Evolutionary conservation across 2,797 vertebrate genomes (phyloP).

Genomic region (Psittacula derbiana): DNA sequence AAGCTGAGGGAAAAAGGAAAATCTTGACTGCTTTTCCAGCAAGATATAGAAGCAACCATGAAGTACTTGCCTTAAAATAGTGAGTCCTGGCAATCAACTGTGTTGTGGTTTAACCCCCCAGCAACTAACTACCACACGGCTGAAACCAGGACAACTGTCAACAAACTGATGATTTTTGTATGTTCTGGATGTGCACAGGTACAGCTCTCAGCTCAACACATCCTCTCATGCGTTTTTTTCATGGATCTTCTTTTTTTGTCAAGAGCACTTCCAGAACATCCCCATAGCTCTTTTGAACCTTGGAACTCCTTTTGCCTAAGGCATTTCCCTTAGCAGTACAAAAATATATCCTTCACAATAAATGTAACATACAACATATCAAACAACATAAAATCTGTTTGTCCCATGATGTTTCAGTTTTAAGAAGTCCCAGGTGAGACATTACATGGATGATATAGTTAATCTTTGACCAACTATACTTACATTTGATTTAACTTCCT

Average conservation of each 20-base stretch:
- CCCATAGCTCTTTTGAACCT: not conserved
- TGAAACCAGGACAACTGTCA: not conserved
- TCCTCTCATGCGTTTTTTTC: not conserved
- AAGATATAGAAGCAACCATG: not conserved
- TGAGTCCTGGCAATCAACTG: not conserved
- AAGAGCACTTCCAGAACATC: not conserved
- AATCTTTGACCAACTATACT: not conserved
- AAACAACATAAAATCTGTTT: not conserved
- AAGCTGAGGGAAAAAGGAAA: not conserved
- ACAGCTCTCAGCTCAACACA: not conserved
- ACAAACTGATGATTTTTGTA: not conserved
- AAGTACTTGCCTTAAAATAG: not conserved
- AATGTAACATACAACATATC: not conserved
- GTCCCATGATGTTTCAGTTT: not conserved
- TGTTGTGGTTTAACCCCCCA: not conserved
- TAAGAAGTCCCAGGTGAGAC: not conserved
- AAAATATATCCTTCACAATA: not conserved
- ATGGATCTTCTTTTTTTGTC: not conserved
- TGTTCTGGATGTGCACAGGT: not conserved
- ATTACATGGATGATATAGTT: accelerated
- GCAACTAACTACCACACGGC: not conserved
- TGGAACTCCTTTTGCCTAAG: not conserved
- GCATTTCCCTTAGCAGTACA: not conserved
- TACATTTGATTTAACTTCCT: not conserved
- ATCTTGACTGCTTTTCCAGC: not conserved